Conservation (phyloP, 2,888 invertebrate genomes). For the Monopis laevigella region DNA sequence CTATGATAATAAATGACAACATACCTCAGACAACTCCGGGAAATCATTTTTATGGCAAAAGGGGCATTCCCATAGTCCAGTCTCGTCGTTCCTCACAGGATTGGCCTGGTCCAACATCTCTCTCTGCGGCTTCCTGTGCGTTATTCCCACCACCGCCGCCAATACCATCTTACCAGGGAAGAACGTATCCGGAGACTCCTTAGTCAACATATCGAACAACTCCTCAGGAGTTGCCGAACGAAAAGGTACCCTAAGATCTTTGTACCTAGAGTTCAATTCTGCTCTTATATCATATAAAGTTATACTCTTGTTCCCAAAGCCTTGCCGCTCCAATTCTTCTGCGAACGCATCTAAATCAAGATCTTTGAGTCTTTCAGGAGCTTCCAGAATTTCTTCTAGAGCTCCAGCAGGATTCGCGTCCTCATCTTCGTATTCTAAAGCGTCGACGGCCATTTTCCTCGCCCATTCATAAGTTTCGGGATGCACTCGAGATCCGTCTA, state of each 20-base stretch:
- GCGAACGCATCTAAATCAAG: conserved; percentile 98
- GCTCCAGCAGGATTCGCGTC: conserved; percentile 97
- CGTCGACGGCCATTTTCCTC: conserved; percentile 99
- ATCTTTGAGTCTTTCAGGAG: conserved; percentile 93
- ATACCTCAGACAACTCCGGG: conserved; percentile 88
- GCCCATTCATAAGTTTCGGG: conserved; percentile 99
- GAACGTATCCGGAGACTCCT: conserved; percentile 95
- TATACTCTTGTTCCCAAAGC: conserved; percentile 89
- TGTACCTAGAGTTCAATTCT: conserved; percentile 93
- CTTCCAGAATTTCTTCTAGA: conserved; percentile 95
- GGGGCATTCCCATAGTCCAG: conserved; percentile 96
- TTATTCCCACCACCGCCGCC: conserved; percentile 83
- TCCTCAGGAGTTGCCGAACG: conserved; percentile 85
- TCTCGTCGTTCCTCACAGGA: conserved; percentile 93
- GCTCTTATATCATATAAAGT: conserved; percentile 97
- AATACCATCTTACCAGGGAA: conserved; percentile 88
- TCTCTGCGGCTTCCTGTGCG: conserved; percentile 87
- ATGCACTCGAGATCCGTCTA: conserved; percentile 97
- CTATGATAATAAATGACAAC: conserved; percentile 14
- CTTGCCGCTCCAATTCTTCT: conserved; percentile 93
- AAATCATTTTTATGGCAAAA: conserved; percentile 97
- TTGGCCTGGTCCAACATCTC: conserved; percentile 96
- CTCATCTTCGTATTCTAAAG: conserved; percentile 97
- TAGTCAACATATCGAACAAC: conserved; percentile 93
- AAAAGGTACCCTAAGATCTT: conserved; percentile 85